Base-by-base conservation (phyloP, 2,797 vertebrate species). In the Eurystomus glaucurus region DNA sequence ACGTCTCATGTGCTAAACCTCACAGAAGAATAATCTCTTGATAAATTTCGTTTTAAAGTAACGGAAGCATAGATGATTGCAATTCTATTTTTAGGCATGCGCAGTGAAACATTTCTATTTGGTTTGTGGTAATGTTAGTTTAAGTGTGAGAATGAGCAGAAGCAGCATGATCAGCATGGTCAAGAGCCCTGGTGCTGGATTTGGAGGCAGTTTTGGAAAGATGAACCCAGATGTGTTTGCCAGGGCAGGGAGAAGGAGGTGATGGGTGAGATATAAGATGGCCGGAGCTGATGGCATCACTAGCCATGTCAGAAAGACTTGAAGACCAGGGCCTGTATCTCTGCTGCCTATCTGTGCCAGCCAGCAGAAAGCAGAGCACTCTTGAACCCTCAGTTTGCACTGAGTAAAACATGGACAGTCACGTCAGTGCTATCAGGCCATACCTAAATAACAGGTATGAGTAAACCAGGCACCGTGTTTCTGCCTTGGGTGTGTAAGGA, bases 41-140 rank as follows among this genome's bases (percentile, higher is more conserved):
- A 90, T 94, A 96, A 96, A 93, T 94, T 94, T 87, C 92, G 39
- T 96, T 97, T 93, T 85, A 85, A 94, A 95, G 81, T 82, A 96
- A 89, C 8, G 39, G 81, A 97, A 96, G 94, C 93, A 68, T 29
- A 90, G 93, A 90, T 96, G 92, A 97, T 96, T 97, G 64, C 90
- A 76, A 50, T 82, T 89, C 95, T 96, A 66, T 95, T 94, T 97
- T 96, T 88, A 96, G 92, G 41, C 45, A 60, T 52, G 83, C 23
- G 0, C 3, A 20, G 37, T 92, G 25, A 77, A 96, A 76, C 17
- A 8, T 85, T 64, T 79, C 57, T 75, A 6, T 89, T 82, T 68
- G 19, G 43, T 68, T 82, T 93, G 43, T 45, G 55, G 74, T 28
- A 58, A 41, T 18, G 31, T 43, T 68, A 50, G 70, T 76, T 87